Conservation (phyloP, 2,113 vertebrate genomes). For the Clupea harengus region DNA sequence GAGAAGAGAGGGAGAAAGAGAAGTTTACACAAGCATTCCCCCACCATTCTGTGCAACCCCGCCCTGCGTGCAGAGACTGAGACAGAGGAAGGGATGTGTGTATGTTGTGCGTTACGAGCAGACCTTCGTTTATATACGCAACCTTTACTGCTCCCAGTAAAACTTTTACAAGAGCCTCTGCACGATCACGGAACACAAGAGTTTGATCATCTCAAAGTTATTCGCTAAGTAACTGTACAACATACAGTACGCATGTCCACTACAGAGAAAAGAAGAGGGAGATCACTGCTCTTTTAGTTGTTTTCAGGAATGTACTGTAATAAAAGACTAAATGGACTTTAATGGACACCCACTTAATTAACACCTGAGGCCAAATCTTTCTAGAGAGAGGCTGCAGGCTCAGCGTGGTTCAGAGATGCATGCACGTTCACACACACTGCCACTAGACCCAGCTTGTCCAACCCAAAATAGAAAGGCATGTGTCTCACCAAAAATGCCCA, state of each 20-base stretch:
- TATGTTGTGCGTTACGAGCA: neutral
- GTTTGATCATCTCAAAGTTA: neutral
- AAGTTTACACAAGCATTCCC: neutral
- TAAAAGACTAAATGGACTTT: neutral
- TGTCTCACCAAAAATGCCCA: neutral
- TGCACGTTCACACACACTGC: slow-evolving; percentile 32
- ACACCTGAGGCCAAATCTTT: neutral
- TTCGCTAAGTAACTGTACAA: neutral
- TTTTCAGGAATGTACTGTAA: neutral
- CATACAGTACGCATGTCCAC: neutral
- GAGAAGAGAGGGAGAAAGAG: neutral
- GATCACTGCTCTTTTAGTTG: neutral
- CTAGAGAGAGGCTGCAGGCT: neutral
- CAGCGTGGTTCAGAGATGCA: no score
- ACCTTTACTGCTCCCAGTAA: neutral
- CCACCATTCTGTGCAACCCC: neutral
- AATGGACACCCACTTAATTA: neutral
- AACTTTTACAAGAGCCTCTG: neutral
- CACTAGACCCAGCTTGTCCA: slow-evolving; percentile 57
- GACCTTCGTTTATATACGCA: neutral
- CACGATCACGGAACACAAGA: neutral
- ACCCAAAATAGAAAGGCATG: slow-evolving; percentile 59
- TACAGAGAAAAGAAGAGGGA: neutral
- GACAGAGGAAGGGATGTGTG: neutral
- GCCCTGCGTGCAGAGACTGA: neutral